phyloP scores from a whole-genome alignment of 37 sponge, comb jelly and placozoan genomes.

The Oscarella lobularis region DNA sequence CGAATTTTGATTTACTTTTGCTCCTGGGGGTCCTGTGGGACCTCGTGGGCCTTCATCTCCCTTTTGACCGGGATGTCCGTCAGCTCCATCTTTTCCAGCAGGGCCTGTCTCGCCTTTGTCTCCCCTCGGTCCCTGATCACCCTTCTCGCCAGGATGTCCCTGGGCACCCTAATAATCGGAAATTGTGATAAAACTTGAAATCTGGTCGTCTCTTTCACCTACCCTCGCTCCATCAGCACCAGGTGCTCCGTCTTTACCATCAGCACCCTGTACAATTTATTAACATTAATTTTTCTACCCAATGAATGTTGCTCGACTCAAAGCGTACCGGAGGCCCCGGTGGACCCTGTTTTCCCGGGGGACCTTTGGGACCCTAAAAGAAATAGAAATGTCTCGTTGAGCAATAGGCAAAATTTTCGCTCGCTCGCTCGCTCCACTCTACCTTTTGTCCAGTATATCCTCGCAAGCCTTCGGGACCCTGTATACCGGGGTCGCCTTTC shows the following conservation, averaged over 20 bases:
- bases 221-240: neutral
- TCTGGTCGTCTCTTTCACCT: too few relatives aligned
- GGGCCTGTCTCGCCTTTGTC: neutral
- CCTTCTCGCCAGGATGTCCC: neutral
- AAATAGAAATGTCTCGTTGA: neutral
- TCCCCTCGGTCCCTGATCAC: neutral
- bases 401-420: neutral
- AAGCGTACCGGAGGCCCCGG: neutral
- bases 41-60: neutral
- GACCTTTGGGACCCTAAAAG: neutral
- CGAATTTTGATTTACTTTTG: neutral
- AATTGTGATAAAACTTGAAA: too few relatives aligned
- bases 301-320: neutral
- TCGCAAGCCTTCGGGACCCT: neutral
- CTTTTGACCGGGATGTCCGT: too few relatives aligned
- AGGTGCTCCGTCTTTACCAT: neutral
- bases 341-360: neutral
- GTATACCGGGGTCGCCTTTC: conserved; percentile 3
- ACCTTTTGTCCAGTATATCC: neutral
- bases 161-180: neutral
- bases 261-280: neutral
- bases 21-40: neutral
- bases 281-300: too few relatives aligned
- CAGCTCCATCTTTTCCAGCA: too few relatives aligned
- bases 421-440: neutral